Evolutionary conservation across 2,888 invertebrate species (phyloP), one percentile per base, ranked within the genome.

Genomic region (Trisateles emortualis): DNA sequence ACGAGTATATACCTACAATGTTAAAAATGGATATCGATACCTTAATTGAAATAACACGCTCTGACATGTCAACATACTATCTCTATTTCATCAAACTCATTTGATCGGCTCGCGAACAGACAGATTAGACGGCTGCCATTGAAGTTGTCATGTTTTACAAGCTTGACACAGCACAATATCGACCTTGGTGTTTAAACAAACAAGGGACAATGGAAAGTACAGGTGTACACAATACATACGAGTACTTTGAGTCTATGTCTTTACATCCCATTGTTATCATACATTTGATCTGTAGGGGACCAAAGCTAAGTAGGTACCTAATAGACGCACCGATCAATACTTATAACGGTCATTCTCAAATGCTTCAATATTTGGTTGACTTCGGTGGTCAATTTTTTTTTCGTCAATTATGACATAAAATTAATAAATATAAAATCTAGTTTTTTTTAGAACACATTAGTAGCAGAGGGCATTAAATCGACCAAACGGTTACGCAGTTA

Each of bases 181-280:
- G 43, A 66, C 78, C 79, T 79, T 78, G 76, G 46, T 43, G 19
- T 32, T 40, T 51, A 39, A 52, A 63, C 64, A 66, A 63, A 64
- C 56, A 66, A 55, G 46, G 48, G 52, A 73, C 63, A 79, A 59
- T 53, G 26, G 69, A 68, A 76, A 59, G 62, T 59, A 69, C 59
- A 71, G 64, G 66, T 58, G 47, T 64, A 49, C 57, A 24, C n/a
- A n/a, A n/a, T n/a, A n/a, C n/a, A n/a, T n/a, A n/a, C n/a, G n/a
- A n/a, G n/a, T 40, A 39, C 50, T 61, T 57, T 45, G 36, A 59
- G 9, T 5, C 9, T 67, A 72, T 72, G 72, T 73, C 64, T 70
- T 70, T 68, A 73, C 67, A 47, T 57, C 52, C 61, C 35, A 52
- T 59, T 58, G 57, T 68, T 60, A 46, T 35, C 2, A 13, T 32